A percentile compares a stretch with the other conserved stretches of the same genome.
Conservation (phyloP, 2,113 vertebrate species). For the Corythornis cristatus region DNA sequence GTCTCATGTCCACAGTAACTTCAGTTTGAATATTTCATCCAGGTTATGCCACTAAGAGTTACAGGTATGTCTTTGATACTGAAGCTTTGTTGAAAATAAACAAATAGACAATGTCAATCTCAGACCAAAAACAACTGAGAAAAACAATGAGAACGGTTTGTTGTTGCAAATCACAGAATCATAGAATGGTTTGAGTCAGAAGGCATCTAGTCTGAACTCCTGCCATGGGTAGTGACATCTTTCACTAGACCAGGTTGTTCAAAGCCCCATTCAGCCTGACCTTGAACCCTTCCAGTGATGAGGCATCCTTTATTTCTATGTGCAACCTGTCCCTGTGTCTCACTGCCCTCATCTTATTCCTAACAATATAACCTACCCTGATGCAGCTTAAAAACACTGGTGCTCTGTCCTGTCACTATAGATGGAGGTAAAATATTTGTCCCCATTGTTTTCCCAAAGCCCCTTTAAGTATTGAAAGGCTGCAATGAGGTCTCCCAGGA, state of each 20-base stretch:
- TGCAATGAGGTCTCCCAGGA: rapidly evolving
- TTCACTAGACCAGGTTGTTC: background rate
- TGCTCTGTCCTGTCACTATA: no score
- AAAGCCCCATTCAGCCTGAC: rapidly evolving
- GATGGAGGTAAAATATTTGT: background rate
- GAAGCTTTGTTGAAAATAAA: background rate
- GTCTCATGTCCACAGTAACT: background rate
- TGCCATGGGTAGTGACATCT: background rate
- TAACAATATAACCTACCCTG: background rate
- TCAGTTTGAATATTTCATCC: background rate
- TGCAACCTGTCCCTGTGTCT: background rate
- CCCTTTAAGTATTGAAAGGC: background rate
- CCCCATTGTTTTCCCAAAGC: background rate
- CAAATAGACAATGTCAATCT: background rate
- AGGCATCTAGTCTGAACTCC: rapidly evolving
- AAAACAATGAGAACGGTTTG: rapidly evolving
- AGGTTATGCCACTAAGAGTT: background rate
- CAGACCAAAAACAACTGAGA: no score
- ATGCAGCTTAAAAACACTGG: background rate
- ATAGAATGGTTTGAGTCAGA: background rate
- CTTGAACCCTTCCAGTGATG: rapidly evolving
- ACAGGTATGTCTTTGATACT: background rate
- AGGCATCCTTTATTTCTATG: background rate
- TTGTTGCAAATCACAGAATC: background rate
- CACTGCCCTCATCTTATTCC: background rate